phyloP scores from a whole-genome alignment of 2,113 vertebrate species.

The Pseudorhombus dupliciocellatus region DNA sequence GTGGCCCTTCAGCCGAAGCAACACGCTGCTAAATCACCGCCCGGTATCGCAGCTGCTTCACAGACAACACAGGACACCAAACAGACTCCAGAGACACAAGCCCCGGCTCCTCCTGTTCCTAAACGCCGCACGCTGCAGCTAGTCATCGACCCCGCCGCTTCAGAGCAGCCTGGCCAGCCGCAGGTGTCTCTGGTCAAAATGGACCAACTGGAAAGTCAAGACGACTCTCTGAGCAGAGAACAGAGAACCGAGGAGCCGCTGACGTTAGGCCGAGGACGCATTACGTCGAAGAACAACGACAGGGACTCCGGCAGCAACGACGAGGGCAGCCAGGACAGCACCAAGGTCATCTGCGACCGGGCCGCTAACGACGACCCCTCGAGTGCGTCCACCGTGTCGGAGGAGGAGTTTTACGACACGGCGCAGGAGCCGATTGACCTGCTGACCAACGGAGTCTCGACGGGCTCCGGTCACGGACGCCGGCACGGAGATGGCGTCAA shows the following conservation, averaged over 20 bases:
- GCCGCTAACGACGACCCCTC: constrained; percentile 73
- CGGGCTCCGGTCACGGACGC: constrained; percentile 57
- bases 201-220: constrained; percentile 32
- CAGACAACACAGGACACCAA: constrained; percentile 9
- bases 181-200: constrained; percentile 72
- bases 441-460: constrained; percentile 57
- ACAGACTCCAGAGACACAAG: constrained; percentile 24
- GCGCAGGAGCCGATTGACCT: constrained; percentile 33
- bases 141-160: constrained; percentile 55
- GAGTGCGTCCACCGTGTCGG: constrained; percentile 85
- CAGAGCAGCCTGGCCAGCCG: constrained; percentile 39
- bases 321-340: constrained; percentile 73
- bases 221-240: background rate
- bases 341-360: constrained; percentile 68
- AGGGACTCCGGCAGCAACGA: constrained; percentile 51
- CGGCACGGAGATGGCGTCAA: constrained; percentile 72
- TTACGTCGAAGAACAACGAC: constrained; percentile 11
- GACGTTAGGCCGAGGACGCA: background rate
- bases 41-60: constrained; percentile 23
- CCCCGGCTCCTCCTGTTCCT: constrained; percentile 79
- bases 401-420: constrained; percentile 87
- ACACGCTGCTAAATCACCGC: background rate
- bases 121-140: constrained; percentile 89
- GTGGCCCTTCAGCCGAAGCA: constrained; percentile 15
- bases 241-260: background rate